Base-by-base conservation (phyloP, 2,113 vertebrate species). In the Melanerpes formicivorus region DNA sequence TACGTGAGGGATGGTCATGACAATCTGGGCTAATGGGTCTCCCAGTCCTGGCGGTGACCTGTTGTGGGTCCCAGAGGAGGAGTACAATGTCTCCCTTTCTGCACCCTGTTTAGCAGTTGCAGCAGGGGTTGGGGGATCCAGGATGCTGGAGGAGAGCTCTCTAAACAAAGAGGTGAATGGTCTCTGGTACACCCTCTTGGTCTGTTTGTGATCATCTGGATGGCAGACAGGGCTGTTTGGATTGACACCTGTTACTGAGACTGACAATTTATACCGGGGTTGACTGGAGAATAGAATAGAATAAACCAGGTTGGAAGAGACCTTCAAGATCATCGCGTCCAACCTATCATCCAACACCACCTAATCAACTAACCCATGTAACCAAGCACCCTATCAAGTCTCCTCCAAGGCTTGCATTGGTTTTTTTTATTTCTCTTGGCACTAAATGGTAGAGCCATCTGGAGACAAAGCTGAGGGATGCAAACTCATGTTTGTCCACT, bases 391-490 rank as follows among this genome's bases (percentile, higher is more conserved):
- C 34, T 34, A 7, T 34, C 34, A 34, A 34, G 34, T 34, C 34
- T 34, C 34, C 83, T 81, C 16, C 59, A 55, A 42, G 70, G 34
- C 34, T 94, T 75, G 26, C 67, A 81, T 84, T 94, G 88, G 44
- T 11, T 40, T 75, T 95, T 86, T 84, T 46, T 4, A 0, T 95
- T 93, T 90, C 66, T 70, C 32, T 79, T 88, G 84, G 91, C 79
- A 65, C 22, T 27, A 67, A 76, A 10, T n/a, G 30, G 60, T 71
- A 80, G 27, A 94, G 54, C 30, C 42, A 44, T 67, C 66, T 72
- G 74, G 73, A 95, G 66, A 80, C 76, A 88, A 75, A 91, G 44
- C 70, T 81, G 70, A 93, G 72, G 19, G 30, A 23, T 83, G 62
- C 67, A 80, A 69, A 44, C 34, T 80, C 59, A 81, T 83, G 65